phyloP scores from a whole-genome alignment of 2,113 vertebrate genomes.

The Butastur rufipennis region DNA sequence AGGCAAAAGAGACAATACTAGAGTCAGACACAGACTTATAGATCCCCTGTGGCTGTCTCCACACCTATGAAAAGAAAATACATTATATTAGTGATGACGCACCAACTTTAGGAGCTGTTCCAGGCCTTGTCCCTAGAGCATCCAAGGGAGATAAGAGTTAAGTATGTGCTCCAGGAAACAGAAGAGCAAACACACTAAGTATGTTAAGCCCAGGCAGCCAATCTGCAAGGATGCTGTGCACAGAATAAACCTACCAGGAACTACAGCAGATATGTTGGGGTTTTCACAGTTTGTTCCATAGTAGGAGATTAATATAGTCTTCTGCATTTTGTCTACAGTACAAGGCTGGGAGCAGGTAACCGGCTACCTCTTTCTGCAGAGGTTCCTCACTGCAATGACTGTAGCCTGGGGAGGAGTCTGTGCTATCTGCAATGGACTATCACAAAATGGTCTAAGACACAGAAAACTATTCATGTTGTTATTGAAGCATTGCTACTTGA shows the following conservation, averaged over 20 bases:
- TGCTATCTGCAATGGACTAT: not conserved
- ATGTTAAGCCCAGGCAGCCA: not conserved
- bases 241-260: not conserved
- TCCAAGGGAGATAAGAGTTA: not conserved
- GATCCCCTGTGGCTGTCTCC: not conserved
- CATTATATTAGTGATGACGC: not conserved
- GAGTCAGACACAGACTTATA: not conserved
- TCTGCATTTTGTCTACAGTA: not conserved
- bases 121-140: not conserved
- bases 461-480: not conserved
- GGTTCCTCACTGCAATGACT: not conserved
- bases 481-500: not conserved
- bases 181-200: not conserved
- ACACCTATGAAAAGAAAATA: constrained; percentile 24
- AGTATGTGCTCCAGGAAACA: not conserved
- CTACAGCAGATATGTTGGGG: not conserved
- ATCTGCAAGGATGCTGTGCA: not conserved
- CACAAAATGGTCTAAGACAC: not conserved
- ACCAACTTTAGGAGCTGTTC: not conserved
- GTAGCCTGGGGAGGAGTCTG: not conserved
- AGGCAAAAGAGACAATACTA: not conserved
- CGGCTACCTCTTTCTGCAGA: not conserved
- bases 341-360: not conserved
- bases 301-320: not conserved
- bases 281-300: not conserved